Evolutionary conservation across 2,113 vertebrate genomes (phyloP).

Genomic region (Columba janthina): DNA sequence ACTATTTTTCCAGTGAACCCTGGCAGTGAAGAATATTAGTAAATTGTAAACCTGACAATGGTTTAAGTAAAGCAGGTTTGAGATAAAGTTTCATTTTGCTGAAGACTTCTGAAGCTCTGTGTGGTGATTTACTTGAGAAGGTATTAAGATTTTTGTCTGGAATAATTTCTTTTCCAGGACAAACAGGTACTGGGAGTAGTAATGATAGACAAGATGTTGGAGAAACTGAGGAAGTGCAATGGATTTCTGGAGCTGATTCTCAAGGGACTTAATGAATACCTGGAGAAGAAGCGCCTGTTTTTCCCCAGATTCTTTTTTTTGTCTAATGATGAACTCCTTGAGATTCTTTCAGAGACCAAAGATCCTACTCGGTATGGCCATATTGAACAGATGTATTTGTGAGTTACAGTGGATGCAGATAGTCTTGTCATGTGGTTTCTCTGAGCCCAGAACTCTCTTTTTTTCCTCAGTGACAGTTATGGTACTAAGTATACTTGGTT

Average conservation of each 20-base stretch:
- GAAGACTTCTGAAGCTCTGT: not conserved
- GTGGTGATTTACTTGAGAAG: not conserved
- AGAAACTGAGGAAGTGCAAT: constrained; percentile 83
- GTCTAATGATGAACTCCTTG: constrained; percentile 92
- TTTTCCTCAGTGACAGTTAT: not conserved
- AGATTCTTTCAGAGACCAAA: constrained; percentile 93
- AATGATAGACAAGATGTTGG: constrained; percentile 84
- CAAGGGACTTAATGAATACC: constrained; percentile 90
- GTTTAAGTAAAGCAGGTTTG: not conserved
- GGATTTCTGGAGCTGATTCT: constrained; percentile 87
- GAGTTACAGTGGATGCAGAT: not conserved
- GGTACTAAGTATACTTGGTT: not conserved
- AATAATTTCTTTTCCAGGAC: constrained; percentile 75
- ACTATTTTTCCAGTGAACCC: not conserved
- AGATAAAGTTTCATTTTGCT: not conserved
- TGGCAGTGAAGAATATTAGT: not conserved
- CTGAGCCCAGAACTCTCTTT: not conserved
- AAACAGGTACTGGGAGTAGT: constrained; percentile 83
- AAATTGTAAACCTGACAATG: not conserved
- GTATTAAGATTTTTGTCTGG: not conserved
- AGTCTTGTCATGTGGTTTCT: not conserved
- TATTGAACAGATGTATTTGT: not conserved
- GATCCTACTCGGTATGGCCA: constrained; percentile 85
- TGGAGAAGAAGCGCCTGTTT: constrained; percentile 90
- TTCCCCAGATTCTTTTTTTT: constrained; percentile 94